Percentiles rank a stretch among this genome's conserved stretches.
These are phyloP conservation scores for Lycaena phlaeas DNA, from an alignment of 2,888 invertebrate genomes.

Conservation along the genomic window DNA sequence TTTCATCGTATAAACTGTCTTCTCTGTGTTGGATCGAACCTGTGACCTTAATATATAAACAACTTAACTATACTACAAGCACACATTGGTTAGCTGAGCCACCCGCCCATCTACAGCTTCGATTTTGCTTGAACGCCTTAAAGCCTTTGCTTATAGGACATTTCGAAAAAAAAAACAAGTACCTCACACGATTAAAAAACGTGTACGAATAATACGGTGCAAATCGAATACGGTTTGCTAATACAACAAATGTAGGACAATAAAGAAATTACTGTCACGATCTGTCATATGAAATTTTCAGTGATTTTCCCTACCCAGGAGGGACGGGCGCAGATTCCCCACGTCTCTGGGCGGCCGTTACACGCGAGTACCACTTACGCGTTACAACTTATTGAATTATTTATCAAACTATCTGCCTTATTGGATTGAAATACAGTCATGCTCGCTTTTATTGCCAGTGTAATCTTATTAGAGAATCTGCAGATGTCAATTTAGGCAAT, in stretches of 20 bases:
- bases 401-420: conserved; percentile 64
- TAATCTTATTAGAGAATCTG: conserved; percentile 33
- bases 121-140: no score
- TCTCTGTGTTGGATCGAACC: no score
- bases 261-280: conserved; percentile 40
- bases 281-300: conserved; percentile 43
- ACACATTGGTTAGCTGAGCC: no score
- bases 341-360: conserved; percentile 51
- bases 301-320: conserved; percentile 42
- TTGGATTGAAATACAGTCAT: conserved; percentile 59
- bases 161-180: no score
- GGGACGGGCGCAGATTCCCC: conserved; percentile 38
- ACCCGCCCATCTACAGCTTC: no score
- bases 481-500: conserved; percentile 22
- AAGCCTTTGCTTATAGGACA: no score
- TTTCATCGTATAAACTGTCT: no score
- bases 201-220: not conserved
- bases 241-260: conserved; percentile 11
- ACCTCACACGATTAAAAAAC: no score
- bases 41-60: no score
- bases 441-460: conserved; percentile 33
- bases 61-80: no score
- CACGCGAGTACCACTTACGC: conserved; percentile 62
- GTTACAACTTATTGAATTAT: conserved; percentile 68
- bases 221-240: not conserved